A percentile compares a stretch with the other conserved stretches of the same genome.
Conservation (phyloP, 1,140 invertebrate species). For the Dendrolimus kikuchii region DNA sequence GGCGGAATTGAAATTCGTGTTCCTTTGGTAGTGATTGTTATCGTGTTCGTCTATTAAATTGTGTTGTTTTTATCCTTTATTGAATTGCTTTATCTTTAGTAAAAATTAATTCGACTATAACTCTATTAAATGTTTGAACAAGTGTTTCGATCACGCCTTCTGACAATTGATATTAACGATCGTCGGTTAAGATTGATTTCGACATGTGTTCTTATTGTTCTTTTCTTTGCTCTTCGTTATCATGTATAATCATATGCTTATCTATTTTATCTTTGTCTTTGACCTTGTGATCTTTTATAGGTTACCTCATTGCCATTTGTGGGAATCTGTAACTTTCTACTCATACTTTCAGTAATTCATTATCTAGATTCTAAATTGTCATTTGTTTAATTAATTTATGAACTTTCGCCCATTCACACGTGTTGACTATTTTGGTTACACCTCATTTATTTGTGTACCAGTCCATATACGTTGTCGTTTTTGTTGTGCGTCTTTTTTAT, state of each 20-base stretch:
- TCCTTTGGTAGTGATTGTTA: not conserved
- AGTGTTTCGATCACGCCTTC: not conserved
- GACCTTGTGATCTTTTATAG: conserved; percentile 22
- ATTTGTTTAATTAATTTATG: not conserved
- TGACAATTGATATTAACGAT: not conserved
- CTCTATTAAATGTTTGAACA: not conserved
- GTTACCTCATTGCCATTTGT: conserved; percentile 9
- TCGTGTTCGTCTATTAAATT: conserved; percentile 3
- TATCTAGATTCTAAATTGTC: conserved; percentile 1
- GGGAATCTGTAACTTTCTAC: conserved; percentile 5
- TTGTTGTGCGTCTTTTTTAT: conserved; percentile 13
- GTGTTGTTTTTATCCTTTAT: conserved; percentile 1
- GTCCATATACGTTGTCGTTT: not conserved
- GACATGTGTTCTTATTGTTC: not conserved
- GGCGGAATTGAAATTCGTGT: conserved; percentile 6
- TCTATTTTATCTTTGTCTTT: conserved; percentile 20
- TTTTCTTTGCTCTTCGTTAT: conserved; percentile 6
- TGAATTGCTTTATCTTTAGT: not conserved
- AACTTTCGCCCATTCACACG: conserved; percentile 12
- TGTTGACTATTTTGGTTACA: conserved; percentile 9
- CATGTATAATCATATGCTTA: conserved; percentile 20
- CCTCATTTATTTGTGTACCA: conserved; percentile 13
- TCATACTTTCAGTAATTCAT: conserved; percentile 5
- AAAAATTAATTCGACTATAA: conserved; percentile 2
- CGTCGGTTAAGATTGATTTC: not conserved